These are phyloP conservation scores for Megamerina dolium DNA, from an alignment of 2,888 invertebrate genomes.

Conservation along the genomic window DNA sequence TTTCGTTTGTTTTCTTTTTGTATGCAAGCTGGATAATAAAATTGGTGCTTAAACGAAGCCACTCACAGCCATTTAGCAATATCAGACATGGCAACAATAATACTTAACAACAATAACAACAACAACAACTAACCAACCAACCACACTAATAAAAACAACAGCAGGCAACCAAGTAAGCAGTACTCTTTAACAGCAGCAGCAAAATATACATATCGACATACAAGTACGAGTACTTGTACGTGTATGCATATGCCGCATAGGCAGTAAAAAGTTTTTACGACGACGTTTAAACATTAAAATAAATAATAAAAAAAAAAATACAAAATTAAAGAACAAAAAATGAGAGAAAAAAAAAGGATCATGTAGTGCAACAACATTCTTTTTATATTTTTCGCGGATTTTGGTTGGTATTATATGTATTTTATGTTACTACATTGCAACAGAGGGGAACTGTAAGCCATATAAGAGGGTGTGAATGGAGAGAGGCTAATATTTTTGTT, in stretches of 20 bases:
- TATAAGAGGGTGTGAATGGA: too few relatives aligned
- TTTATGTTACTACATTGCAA: not conserved
- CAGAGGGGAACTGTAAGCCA: too few relatives aligned
- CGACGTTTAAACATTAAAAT: constrained; percentile 3
- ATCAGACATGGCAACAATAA: constrained; percentile 40
- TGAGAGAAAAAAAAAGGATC: too few relatives aligned
- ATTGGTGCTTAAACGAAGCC: constrained; percentile 45
- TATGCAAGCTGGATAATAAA: constrained; percentile 34
- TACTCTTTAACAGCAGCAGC: constrained; percentile 5
- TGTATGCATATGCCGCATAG: too few relatives aligned
- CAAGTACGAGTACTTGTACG: too few relatives aligned
- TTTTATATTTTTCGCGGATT: too few relatives aligned
- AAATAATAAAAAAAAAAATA: constrained; percentile 1
- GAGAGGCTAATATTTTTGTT: too few relatives aligned
- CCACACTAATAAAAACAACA: not conserved
- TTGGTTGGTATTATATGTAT: too few relatives aligned
- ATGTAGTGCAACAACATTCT: too few relatives aligned
- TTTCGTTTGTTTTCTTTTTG: too few relatives aligned
- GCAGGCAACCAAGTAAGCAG: constrained; percentile 8
- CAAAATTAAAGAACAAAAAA: too few relatives aligned
- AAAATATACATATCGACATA: too few relatives aligned
- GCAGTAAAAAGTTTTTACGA: constrained; percentile 11
- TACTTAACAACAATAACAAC: constrained; percentile 23
- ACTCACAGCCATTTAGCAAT: constrained; percentile 46
- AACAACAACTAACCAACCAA: not conserved